Conservation (phyloP, 2,888 invertebrate species). For the Megaustenia siamemsis region DNA sequence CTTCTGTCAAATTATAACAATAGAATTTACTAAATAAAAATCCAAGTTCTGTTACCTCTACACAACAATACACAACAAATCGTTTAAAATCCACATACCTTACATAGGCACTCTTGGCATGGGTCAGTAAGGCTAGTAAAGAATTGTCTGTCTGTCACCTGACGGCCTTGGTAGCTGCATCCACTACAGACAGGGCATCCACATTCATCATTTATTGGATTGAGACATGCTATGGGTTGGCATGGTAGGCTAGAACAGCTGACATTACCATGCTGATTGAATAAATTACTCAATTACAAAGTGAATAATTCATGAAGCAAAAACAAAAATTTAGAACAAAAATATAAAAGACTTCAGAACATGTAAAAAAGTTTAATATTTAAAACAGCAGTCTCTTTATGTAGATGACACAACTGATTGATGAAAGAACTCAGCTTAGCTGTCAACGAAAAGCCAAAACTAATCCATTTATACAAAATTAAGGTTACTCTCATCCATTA, state of each 20-base stretch:
- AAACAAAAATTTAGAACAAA: too few species aligned
- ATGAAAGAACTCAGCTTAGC: too few species aligned
- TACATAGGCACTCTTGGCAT: slow-evolving; percentile 70
- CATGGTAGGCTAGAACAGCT: slow-evolving; percentile 63
- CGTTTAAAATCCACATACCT: slow-evolving; percentile 59
- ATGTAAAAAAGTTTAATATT: too few species aligned
- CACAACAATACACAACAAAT: neutral
- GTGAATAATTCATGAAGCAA: too few species aligned
- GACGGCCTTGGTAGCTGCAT: slow-evolving; percentile 63
- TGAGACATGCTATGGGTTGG: slow-evolving; percentile 59
- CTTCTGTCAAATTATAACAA: too few species aligned
- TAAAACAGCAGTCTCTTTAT: too few species aligned
- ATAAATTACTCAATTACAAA: too few species aligned
- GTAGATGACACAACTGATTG: too few species aligned
- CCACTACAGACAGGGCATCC: slow-evolving; percentile 67
- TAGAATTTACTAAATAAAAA: too few species aligned
- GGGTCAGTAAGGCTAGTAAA: slow-evolving; percentile 62
- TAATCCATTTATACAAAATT: neutral
- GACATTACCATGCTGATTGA: slow-evolving; percentile 64
- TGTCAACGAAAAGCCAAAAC: too few species aligned
- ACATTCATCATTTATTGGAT: slow-evolving; percentile 64
- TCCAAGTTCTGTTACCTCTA: neutral
- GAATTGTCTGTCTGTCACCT: slow-evolving; percentile 60
- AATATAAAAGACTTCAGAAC: too few species aligned
- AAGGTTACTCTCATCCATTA: neutral